phyloP scores from a whole-genome alignment of 2,797 vertebrate species.

The Enteromius fasciolatus region DNA sequence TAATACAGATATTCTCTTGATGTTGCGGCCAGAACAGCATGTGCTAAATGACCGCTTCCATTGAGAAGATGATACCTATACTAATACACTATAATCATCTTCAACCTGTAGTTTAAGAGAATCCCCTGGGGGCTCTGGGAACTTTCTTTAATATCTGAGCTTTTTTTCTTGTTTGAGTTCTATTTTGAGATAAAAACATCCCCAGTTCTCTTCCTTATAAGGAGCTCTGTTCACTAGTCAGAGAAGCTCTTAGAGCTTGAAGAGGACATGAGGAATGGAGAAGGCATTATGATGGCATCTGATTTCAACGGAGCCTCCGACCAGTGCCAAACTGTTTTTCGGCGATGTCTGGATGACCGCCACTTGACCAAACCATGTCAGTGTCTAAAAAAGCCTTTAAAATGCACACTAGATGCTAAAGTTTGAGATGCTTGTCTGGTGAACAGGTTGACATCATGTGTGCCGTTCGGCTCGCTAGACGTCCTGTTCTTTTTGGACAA shows the following conservation, averaged over 20 bases:
- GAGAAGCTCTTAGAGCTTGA: slow-evolving; percentile 46
- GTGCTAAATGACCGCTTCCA: slow-evolving; percentile 1
- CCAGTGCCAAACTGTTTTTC: background rate
- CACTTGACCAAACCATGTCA: background rate
- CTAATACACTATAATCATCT: slow-evolving; percentile 17
- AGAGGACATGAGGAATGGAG: slow-evolving; percentile 37
- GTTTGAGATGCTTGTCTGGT: background rate
- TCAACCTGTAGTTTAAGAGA: background rate
- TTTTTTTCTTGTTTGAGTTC: slow-evolving; percentile 9
- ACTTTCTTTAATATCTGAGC: background rate
- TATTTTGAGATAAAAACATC: slow-evolving; percentile 48
- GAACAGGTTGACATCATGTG: background rate
- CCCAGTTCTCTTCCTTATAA: slow-evolving; percentile 58
- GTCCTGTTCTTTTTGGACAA: slow-evolving; percentile 13
- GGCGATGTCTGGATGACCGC: background rate
- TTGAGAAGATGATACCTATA: background rate
- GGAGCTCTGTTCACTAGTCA: slow-evolving; percentile 44
- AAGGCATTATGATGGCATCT: slow-evolving; percentile 40
- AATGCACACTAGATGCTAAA: slow-evolving; percentile 1
- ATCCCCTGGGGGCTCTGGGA: background rate
- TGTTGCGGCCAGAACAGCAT: slow-evolving; percentile 38
- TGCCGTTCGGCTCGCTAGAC: slow-evolving; percentile 4
- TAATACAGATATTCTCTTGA: slow-evolving; percentile 49
- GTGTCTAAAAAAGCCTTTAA: background rate
- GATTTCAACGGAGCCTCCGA: slow-evolving; percentile 25